Base-by-base conservation (phyloP, 1,140 invertebrate species). In the Galendromus occidentalis region DNA sequence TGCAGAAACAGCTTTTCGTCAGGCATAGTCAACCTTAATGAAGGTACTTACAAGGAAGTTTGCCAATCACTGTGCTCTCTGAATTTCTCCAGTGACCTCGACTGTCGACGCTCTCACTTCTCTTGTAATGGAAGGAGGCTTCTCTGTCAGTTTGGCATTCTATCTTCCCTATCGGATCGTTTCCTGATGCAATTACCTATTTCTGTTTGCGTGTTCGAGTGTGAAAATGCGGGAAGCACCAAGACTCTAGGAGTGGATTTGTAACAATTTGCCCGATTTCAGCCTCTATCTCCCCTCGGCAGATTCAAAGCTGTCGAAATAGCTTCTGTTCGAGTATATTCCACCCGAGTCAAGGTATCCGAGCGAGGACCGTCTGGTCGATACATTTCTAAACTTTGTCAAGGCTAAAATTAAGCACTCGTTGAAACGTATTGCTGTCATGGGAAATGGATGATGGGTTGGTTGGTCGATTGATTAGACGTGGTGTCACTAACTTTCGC, bases 241-340 rank as follows among this genome's bases (percentile, higher is more conserved):
- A 39, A 39, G 4, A 39, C 33, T n/a, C n/a, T n/a, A n/a, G n/a
- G 33, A 39, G 33, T 9, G 33, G 33, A 39, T 39, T 39, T 39
- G 9, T 39, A 39, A 39, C 33, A 39, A 39, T 33, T 59, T 59
- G 25, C 33, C 33, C 20, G 22, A 59, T 59, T 59, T 59, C 51
- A 59, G 51, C 51, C 33, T 17, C 51, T 25, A 59, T 59, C 25
- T 59, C 51, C 51, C 51, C 51, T 22, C 51, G 51, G 51, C 51
- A 59, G 22, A 33, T 59, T 29, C 51, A 59, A 59, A 59, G 51
- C 51, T 59, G 51, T 33, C 51, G 51, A 59, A 59, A 59, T 59
- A 59, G 51, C 51, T 59, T 59, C 45, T 47, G 45, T 33, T 59
- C 51, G 51, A 59, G 51, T 59, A 59, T 59, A 59, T 59, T 59